Percentiles rank a stretch among this genome's conserved stretches.
Evolutionary conservation across 1,140 invertebrate genomes (phyloP).

Genomic region (Halictus rubicundus): DNA sequence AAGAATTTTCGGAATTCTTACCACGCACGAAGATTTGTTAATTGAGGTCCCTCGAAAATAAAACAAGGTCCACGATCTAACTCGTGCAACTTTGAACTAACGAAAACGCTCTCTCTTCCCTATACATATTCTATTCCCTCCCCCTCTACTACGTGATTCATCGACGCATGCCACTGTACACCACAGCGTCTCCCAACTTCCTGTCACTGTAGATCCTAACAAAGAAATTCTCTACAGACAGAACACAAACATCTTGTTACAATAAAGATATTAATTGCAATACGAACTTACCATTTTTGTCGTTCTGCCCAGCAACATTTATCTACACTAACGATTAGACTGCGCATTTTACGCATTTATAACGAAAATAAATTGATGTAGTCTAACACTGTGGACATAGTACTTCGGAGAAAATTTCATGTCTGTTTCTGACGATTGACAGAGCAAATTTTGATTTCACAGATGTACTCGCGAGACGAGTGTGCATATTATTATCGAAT

Average conservation of each 20-base stretch:
- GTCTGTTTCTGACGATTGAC: too few species aligned
- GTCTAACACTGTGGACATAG: too few species aligned
- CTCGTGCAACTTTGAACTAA: not conserved
- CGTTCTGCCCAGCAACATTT: not conserved
- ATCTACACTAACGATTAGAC: not conserved
- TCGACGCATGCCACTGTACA: not conserved
- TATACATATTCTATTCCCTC: conserved; percentile 17
- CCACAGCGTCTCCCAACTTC: conserved; percentile 17
- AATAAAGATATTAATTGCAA: not conserved
- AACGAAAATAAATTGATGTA: too few species aligned
- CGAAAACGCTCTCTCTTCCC: not conserved
- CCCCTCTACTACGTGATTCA: conserved; percentile 35
- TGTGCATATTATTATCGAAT: not conserved
- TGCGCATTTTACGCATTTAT: too few species aligned
- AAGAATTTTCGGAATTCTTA: not conserved
- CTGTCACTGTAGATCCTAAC: not conserved
- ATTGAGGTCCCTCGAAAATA: not conserved
- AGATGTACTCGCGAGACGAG: not conserved
- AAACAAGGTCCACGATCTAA: not conserved
- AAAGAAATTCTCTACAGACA: not conserved
- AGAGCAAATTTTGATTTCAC: not conserved
- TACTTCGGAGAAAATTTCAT: too few species aligned
- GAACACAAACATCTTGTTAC: not conserved
- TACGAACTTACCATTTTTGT: not conserved
- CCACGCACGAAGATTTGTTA: not conserved